Percentiles rank a stretch among this genome's conserved stretches.
phyloP scores from a whole-genome alignment of 30 jellyfish, hydroid and myxozoan species.

The Pelagia noctiluca region DNA sequence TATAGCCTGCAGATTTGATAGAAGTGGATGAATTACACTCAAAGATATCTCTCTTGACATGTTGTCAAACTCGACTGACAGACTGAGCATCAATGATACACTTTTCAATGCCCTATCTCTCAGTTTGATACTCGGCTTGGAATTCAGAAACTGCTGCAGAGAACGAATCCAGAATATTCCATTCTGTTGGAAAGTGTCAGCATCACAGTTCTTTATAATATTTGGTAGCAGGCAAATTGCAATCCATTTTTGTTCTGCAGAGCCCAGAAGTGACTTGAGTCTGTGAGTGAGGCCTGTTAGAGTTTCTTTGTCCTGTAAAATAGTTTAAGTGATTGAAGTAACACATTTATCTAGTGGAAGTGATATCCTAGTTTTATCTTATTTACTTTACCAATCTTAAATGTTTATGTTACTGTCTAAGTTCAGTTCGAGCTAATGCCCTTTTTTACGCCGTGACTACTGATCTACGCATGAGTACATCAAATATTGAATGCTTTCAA shows the following conservation, averaged over 20 bases:
- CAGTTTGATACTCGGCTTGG: slow-evolving; percentile 12
- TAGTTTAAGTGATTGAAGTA: background rate
- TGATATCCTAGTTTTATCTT: background rate
- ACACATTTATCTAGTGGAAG: background rate
- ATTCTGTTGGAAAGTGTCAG: slow-evolving; percentile 34
- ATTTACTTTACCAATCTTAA: background rate
- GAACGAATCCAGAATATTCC: slow-evolving; percentile 60
- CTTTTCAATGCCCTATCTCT: slow-evolving; percentile 12
- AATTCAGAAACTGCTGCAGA: slow-evolving; percentile 18
- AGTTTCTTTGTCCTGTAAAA: slow-evolving; percentile 26
- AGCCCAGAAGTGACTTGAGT: slow-evolving; percentile 34
- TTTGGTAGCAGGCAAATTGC: slow-evolving; percentile 57
- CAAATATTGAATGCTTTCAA: too few relatives aligned
- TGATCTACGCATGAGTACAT: too few relatives aligned
- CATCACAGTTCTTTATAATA: slow-evolving; percentile 35
- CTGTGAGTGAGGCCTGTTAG: slow-evolving; percentile 38
- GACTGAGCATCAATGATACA: slow-evolving; percentile 5
- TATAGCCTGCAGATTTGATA: slow-evolving; percentile 11
- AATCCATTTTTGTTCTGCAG: slow-evolving; percentile 54
- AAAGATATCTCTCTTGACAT: slow-evolving; percentile 44
- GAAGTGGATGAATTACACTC: slow-evolving; percentile 43
- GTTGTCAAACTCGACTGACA: slow-evolving; percentile 44
- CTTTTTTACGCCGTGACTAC: too few relatives aligned
- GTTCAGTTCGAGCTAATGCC: too few relatives aligned
- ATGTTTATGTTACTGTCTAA: background rate